Percentiles rank a stretch among this genome's conserved stretches.
These are phyloP conservation scores for Malurus alboscapulatus DNA, from an alignment of 2,113 vertebrate genomes.

Conservation along the genomic window DNA sequence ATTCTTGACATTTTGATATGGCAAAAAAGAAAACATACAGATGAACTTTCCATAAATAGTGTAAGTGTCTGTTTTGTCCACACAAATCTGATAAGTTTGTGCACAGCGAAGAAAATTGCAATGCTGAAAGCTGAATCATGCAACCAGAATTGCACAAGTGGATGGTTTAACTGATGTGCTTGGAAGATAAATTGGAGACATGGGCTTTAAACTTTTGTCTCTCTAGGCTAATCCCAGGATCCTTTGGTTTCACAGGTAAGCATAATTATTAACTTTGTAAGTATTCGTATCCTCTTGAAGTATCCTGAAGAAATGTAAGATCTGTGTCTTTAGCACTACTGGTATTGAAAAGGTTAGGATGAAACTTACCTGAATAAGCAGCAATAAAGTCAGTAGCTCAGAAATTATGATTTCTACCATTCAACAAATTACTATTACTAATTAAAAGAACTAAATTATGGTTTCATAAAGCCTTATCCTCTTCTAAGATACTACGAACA, in stretches of 20 bases:
- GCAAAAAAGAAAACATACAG: neutral
- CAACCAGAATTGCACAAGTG: neutral
- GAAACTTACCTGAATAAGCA: neutral
- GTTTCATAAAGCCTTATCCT: neutral
- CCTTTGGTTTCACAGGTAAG: constrained; percentile 1
- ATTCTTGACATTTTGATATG: constrained; percentile 1
- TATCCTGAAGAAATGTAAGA: neutral
- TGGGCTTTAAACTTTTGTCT: neutral
- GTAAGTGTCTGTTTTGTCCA: neutral
- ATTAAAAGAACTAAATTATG: fast-evolving
- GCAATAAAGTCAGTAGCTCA: neutral
- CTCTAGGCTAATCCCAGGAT: neutral
- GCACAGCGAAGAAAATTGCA: neutral
- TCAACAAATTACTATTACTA: neutral
- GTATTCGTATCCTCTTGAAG: neutral
- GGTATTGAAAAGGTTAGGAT: neutral
- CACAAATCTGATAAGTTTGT: neutral
- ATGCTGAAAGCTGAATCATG: neutral
- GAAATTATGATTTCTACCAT: neutral
- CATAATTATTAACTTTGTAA: neutral
- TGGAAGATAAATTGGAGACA: neutral
- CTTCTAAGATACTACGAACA: neutral
- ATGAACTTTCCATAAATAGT: constrained; percentile 7
- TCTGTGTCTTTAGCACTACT: neutral
- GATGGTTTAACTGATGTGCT: neutral